Evolutionary conservation across 2,888 invertebrate species (phyloP).

Genomic region (Chymomyza caudatula): DNA sequence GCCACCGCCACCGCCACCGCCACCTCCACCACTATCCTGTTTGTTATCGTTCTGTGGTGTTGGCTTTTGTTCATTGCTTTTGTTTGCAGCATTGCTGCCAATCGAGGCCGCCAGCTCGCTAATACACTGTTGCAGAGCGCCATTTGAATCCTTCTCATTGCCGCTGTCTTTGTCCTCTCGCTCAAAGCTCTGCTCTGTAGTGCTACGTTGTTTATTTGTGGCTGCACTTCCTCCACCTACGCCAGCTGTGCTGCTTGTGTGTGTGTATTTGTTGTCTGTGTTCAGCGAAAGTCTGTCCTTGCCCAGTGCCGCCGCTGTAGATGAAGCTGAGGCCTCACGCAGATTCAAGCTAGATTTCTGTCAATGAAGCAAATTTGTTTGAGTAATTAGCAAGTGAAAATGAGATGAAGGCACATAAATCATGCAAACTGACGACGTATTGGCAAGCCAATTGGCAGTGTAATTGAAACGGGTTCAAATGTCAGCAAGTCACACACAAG

Average conservation of each 20-base stretch:
- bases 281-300: constrained; percentile 74
- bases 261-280: constrained; percentile 74
- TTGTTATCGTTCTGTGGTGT: constrained; percentile 22
- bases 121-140: constrained; percentile 82
- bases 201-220: constrained; percentile 53
- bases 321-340: constrained; percentile 63
- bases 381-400: neutral
- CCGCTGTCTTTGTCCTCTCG: constrained; percentile 76
- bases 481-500: neutral
- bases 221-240: constrained; percentile 27
- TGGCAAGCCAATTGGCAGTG: neutral
- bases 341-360: constrained; percentile 75
- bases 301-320: constrained; percentile 44
- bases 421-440: neutral
- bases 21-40: constrained; percentile 4
- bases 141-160: constrained; percentile 76
- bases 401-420: neutral
- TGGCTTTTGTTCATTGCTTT: constrained; percentile 41
- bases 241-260: constrained; percentile 37
- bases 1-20: neutral
- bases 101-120: constrained; percentile 83
- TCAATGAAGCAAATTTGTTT: neutral
- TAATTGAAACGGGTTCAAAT: constrained; percentile 15
- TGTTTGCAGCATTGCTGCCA: constrained; percentile 35
- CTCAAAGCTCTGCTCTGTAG: constrained; percentile 65